Evolutionary conservation across 2,888 invertebrate genomes (phyloP).

Genomic region (Anorthoa munda): DNA sequence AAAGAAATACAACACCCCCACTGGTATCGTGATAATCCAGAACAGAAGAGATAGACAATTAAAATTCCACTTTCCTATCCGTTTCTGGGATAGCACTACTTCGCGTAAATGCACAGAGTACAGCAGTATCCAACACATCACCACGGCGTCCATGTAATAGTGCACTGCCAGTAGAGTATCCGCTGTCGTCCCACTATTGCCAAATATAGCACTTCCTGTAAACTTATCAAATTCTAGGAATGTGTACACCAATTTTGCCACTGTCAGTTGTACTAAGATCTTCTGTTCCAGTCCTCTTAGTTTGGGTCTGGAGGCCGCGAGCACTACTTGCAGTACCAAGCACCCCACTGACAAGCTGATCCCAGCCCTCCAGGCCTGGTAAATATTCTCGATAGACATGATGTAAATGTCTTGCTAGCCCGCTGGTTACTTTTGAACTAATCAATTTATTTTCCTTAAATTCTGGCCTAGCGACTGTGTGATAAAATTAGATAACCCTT

Average conservation of each 20-base stretch:
- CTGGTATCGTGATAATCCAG: conserved; percentile 72
- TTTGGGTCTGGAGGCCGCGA: conserved; percentile 70
- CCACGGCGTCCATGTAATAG: conserved; percentile 73
- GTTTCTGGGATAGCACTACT: conserved; percentile 78
- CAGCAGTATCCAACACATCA: conserved; percentile 79
- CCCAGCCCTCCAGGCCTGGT: conserved; percentile 71
- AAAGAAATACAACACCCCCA: conserved; percentile 63
- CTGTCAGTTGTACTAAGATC: conserved; percentile 76
- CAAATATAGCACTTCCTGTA: conserved; percentile 4
- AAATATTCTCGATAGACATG: conserved; percentile 18
- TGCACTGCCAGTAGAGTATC: conserved; percentile 53
- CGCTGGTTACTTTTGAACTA: not conserved
- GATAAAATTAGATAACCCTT: too few species aligned
- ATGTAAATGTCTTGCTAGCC: conserved; percentile 1
- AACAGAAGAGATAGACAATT: conserved; percentile 62
- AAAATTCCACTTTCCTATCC: conserved; percentile 64
- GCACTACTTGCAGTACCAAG: conserved; percentile 68
- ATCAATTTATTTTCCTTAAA: conserved; percentile 4
- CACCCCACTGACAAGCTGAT: conserved; percentile 71
- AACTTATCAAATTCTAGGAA: conserved; percentile 69
- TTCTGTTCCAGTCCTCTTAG: conserved; percentile 78
- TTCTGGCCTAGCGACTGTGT: not conserved
- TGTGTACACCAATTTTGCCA: conserved; percentile 74
- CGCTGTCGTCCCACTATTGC: not conserved
- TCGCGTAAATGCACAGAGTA: conserved; percentile 81